Evolutionary conservation across 2,113 vertebrate genomes (phyloP).

Genomic region (Anarrhichthys ocellatus): DNA sequence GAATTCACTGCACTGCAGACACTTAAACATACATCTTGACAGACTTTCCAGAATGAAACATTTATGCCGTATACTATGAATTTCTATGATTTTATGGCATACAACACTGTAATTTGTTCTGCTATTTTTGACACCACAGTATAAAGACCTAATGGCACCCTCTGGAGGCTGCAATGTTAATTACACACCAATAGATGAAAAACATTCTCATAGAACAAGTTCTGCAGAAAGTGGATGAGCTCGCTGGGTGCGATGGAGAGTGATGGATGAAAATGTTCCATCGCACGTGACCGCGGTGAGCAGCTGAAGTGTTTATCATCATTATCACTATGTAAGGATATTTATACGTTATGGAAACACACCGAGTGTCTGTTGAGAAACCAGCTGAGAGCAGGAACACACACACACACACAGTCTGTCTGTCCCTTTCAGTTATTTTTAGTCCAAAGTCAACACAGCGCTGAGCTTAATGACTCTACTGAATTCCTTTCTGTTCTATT

Average conservation of each 20-base stretch:
- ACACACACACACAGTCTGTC: not conserved
- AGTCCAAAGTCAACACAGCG: constrained; percentile 63
- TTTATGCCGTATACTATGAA: no score
- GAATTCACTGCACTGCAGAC: no score
- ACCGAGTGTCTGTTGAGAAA: constrained; percentile 1
- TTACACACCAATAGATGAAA: not conserved
- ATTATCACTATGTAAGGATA: not conserved
- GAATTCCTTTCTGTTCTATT: constrained; percentile 48
- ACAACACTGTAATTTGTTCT: no score
- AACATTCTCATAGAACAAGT: not conserved
- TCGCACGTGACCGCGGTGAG: not conserved
- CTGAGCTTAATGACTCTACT: constrained; percentile 35
- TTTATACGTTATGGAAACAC: constrained; percentile 12
- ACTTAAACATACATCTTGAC: no score
- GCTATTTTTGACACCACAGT: not conserved
- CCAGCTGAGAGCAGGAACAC: not conserved
- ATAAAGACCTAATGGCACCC: not conserved
- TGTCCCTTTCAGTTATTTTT: constrained; percentile 65
- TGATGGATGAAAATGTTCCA: constrained; percentile 41
- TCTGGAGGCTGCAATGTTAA: not conserved
- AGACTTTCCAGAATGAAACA: no score
- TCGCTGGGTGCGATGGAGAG: not conserved
- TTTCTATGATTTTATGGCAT: no score
- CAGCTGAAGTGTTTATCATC: constrained; percentile 24
- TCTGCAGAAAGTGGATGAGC: not conserved